Conservation (phyloP, 1,140 invertebrate species). For the Drosophila arizonae region DNA sequence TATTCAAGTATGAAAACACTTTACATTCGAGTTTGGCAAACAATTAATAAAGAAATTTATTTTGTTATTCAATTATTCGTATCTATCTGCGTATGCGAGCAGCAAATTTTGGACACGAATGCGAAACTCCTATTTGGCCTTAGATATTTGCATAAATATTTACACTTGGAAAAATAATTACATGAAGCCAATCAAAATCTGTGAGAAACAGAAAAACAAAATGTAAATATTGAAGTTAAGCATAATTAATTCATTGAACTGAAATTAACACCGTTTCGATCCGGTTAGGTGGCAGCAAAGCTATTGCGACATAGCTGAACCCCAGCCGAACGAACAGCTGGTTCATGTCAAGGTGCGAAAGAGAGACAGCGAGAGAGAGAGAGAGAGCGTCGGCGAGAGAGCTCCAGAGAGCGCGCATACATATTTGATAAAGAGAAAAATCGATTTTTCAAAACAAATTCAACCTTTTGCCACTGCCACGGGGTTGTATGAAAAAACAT, state of each 20-base stretch:
- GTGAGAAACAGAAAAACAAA: too few species aligned
- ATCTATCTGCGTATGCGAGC: constrained; percentile 20
- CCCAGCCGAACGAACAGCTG: constrained; percentile 35
- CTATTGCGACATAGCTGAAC: constrained; percentile 18
- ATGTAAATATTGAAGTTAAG: neutral
- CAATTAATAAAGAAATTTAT: constrained; percentile 64
- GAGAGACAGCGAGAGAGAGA: neutral
- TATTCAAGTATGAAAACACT: constrained; percentile 61
- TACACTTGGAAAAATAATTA: neutral
- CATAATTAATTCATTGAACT: neutral
- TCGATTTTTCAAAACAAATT: constrained; percentile 52
- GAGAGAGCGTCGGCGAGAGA: neutral
- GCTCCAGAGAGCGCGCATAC: constrained; percentile 14
- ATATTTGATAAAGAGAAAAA: constrained; percentile 55
- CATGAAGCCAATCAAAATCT: neutral
- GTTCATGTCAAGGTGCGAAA: neutral
- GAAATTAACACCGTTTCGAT: neutral
- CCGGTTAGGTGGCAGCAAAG: neutral
- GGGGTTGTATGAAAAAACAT: neutral
- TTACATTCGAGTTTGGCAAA: constrained; percentile 65
- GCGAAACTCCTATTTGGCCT: constrained; percentile 3
- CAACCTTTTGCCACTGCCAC: constrained; percentile 1
- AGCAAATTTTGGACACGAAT: neutral
- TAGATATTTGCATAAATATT: constrained; percentile 2
- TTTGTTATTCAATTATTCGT: constrained; percentile 65